Base-by-base conservation (phyloP, 2,113 vertebrate species). In the Amphiprion percula region DNA sequence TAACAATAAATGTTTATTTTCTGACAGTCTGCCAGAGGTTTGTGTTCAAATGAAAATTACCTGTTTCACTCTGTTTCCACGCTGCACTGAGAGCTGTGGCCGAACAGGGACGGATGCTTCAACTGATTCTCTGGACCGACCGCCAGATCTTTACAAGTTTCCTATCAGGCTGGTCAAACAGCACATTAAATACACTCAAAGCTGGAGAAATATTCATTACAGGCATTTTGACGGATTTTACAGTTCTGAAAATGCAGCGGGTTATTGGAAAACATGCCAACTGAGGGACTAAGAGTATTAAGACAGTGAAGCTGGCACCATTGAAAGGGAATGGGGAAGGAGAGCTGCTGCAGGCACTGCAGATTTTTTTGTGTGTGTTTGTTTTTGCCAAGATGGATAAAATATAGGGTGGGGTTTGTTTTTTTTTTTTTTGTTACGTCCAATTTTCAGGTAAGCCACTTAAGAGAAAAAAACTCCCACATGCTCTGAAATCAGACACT, bases 251-350 rank as follows among this genome's bases (percentile, higher is more conserved):
- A 87, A 88, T 77, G 80, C 80, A 87, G 81, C 58, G 44, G 77
- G 55, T 86, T 89, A 73, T 80, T 85, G 85, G 82, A 90, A 88
- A 88, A 88, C 85, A 90, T 86, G 90, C 90, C 90, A 92, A 68
- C 82, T 23, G 72, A 83, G 77, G 77, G 86, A 87, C 83, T 90
- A 83, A 91, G 87, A 84, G 86, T 83, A 87, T 87, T 89, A 87
- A 92, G 85, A 86, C 70, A 68, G 77, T 63, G 74, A 73, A 80
- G 80, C 90, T 91, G 89, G 87, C 75, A 87, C 72, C 66, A 75
- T 33, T 78, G 73, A 80, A 80, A 75, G 62, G 24, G 76, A 81
- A 61, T 15, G 61, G 41, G 50, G 71, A 55, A 53, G 50, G 53
- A 76, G 68, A 79, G 79, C 76, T 82, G 73, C 37, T 65, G 63